These are phyloP conservation scores for Synergus laeviventris DNA, from an alignment of 2,888 invertebrate genomes.

Conservation along the genomic window DNA sequence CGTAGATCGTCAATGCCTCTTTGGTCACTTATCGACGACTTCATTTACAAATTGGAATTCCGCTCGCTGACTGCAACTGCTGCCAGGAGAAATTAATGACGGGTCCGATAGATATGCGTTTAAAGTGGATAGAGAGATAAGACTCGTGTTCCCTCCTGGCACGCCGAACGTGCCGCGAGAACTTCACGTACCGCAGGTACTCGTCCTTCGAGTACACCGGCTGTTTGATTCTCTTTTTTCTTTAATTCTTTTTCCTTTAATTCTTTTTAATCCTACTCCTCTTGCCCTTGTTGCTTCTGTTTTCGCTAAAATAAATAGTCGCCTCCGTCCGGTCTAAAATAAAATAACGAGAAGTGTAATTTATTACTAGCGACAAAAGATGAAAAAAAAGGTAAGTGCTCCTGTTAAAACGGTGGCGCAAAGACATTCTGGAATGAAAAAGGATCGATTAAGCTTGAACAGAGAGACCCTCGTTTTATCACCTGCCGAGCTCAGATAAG, in stretches of 20 bases:
- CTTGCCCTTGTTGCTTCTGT: neutral
- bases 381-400: constrained; percentile 27
- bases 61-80: constrained; percentile 47
- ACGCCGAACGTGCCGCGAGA: constrained; percentile 19
- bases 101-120: constrained; percentile 54
- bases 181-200: constrained; percentile 9
- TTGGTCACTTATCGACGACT: constrained; percentile 68
- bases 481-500: neutral
- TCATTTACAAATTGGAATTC: constrained; percentile 69
- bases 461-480: constrained; percentile 17
- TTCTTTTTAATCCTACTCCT: neutral
- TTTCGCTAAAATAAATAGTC: constrained; percentile 32
- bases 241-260: neutral
- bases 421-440: constrained; percentile 24
- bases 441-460: constrained; percentile 7
- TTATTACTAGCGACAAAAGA: constrained; percentile 34
- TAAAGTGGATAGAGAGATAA: constrained; percentile 59
- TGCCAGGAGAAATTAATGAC: constrained; percentile 55
- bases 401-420: constrained; percentile 25
- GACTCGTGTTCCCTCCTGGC: constrained; percentile 24
- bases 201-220: constrained; percentile 21
- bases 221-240: neutral
- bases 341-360: constrained; percentile 22
- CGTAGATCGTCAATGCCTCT: constrained; percentile 53
- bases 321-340: constrained; percentile 10